Percentiles rank a stretch among this genome's conserved stretches.
Conservation (phyloP, 2,797 vertebrate genomes). For the Cheirogaleus major region DNA sequence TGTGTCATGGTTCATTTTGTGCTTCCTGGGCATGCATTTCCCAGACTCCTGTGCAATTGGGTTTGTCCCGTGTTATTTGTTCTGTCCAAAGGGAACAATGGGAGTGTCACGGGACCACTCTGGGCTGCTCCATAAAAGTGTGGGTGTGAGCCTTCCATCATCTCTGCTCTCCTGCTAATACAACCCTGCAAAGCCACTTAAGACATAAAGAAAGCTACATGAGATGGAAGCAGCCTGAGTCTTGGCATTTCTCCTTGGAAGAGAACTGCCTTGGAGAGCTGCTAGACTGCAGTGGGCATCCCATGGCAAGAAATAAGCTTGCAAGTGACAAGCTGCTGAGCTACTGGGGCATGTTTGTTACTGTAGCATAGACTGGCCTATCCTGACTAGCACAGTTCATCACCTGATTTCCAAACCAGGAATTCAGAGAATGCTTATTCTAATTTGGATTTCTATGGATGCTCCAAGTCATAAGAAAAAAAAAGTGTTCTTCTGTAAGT, state of each 20-base stretch:
- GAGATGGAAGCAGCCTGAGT: not conserved
- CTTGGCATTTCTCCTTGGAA: not conserved
- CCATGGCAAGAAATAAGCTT: not conserved
- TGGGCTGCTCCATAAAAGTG: not conserved
- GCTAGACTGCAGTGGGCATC: not conserved
- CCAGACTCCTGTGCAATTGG: not conserved
- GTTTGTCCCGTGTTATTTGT: not conserved
- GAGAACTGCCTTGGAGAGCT: not conserved
- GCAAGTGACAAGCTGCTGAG: not conserved
- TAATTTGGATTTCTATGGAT: not conserved
- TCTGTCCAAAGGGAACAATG: not conserved
- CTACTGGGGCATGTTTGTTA: not conserved
- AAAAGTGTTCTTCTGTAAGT: not conserved
- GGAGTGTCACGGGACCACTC: not conserved
- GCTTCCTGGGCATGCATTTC: not conserved
- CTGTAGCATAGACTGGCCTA: not conserved
- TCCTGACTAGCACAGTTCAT: not conserved
- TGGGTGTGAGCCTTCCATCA: accelerated
- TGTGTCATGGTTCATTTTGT: accelerated
- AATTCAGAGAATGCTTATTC: not conserved
- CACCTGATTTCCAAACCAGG: not conserved
- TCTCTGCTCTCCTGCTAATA: not conserved
- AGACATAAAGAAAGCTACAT: not conserved
- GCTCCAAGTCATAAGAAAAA: not conserved
- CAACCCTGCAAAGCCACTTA: not conserved